Evolutionary conservation across 2,888 invertebrate genomes (phyloP).

Genomic region (Saturnia pavonia): DNA sequence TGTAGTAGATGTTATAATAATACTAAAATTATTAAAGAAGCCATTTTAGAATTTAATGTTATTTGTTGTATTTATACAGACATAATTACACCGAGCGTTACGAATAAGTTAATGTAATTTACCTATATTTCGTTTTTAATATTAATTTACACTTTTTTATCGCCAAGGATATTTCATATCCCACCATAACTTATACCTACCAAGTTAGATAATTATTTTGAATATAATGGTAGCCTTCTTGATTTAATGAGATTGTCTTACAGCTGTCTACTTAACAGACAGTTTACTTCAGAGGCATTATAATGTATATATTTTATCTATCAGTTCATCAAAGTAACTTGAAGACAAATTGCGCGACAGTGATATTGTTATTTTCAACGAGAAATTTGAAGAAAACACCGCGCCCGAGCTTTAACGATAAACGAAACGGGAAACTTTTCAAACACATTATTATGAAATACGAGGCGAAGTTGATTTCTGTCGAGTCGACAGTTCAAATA

Average conservation of each 20-base stretch:
- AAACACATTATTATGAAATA: conserved; percentile 59
- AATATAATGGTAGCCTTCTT: conserved; percentile 26
- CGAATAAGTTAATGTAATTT: too few relatives aligned
- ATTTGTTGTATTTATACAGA: too few relatives aligned
- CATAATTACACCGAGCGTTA: too few relatives aligned
- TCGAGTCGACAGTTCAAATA: conserved; percentile 45
- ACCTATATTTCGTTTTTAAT: too few relatives aligned
- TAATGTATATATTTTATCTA: conserved; percentile 31
- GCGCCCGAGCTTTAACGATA: conserved; percentile 40
- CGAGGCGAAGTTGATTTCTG: conserved; percentile 46
- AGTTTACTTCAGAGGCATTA: conserved; percentile 29
- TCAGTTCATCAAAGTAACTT: conserved; percentile 40
- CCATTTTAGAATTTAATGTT: too few relatives aligned
- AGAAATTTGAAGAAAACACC: conserved; percentile 36
- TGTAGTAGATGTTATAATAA: too few relatives aligned
- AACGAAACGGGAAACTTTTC: conserved; percentile 52
- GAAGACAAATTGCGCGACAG: conserved; percentile 42
- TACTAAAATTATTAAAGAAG: too few relatives aligned
- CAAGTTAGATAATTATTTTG: too few relatives aligned
- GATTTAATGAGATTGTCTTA: not conserved
- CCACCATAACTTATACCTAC: too few relatives aligned
- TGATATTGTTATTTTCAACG: conserved; percentile 48
- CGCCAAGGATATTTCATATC: too few relatives aligned
- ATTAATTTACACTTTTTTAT: too few relatives aligned
- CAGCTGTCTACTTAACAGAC: conserved; percentile 24